Base-by-base conservation (phyloP, 2,113 vertebrate species). In the human region DNA sequence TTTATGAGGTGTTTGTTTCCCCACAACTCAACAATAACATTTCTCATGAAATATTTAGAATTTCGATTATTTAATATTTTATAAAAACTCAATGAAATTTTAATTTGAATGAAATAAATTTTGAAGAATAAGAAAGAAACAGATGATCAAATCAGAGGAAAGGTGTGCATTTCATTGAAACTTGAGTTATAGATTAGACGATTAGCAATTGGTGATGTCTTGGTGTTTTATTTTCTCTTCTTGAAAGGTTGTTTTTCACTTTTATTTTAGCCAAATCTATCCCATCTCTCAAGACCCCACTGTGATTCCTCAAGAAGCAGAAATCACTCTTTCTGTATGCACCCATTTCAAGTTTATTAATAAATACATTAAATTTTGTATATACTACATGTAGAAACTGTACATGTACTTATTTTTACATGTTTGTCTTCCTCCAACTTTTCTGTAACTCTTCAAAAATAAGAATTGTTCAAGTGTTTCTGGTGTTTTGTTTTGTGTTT, bases 401-500 rank as follows among this genome's bases (percentile, higher is more conserved):
- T 59, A 59, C 57, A 59, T 75, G 0, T 61, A 32, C 27, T 89
- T 64, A 38, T 70, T 85, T 82, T 70, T 59, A 87, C 48, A 72
- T 80, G 66, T 80, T 83, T 85, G 0, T 79, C 1, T 93, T 81
- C 32, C 23, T n/a, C 30, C 17, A 68, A 22, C 52, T 17, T 45
- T 48, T 23, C 38, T 79, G 16, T 75, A 84, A 90, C 30, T 48
- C 50, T 95, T 83, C 90, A 55, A 80, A 93, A 96, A 93, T 88
- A 35, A 86, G 40, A 91, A 72, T 35, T 40, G 17, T 14, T 45
- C 9, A 59, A 59, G 23, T 59, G 57, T 59, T 59, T 59, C 57
- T 25, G 57, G 23, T 57, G 57, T 59, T 59, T 59, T 57, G 55
- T 23, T 50, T 50, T 10, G 57, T 10, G 9, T 59, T 25, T 10